Evolutionary conservation across 2,888 invertebrate species (phyloP), one percentile per base, ranked within the genome.

Genomic region (Drosophila subquinaria): DNA sequence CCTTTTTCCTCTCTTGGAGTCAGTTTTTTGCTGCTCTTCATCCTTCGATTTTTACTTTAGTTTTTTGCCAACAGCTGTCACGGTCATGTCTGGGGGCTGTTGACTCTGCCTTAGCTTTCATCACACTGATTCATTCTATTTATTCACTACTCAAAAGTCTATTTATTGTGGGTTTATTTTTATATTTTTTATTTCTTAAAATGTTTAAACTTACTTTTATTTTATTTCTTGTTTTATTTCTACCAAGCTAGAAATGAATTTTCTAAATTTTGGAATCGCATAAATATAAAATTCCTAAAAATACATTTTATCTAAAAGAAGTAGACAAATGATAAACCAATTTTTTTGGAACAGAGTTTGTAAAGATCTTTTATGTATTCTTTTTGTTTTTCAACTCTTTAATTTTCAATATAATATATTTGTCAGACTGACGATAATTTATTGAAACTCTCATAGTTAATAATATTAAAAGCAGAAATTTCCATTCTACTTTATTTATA

Each of bases 31-130:
- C 48, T 45, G 40, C 27, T 52, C 65, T 43, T 71, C 45, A 63
- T 65, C 63, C 80, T 69, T 72, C 77, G 73, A 73, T 76, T 79
- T 57, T 11, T 9, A 9, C 9, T 51, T n/a, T 36, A 38, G 17
- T 47, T 40, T 81, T 77, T 76, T 76, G 63, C 76, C 64, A 59
- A 60, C 65, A 69, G 55, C 73, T 85, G 82, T 82, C 87, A 78
- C 75, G 78, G 81, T 78, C 80, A 81, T 61, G 30, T 50, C 70
- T 68, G 73, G 30, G 56, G 53, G 74, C 77, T 71, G 50, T 85
- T 79, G 70, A 68, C 66, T 75, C 47, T 45, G 52, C 47, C 20
- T 9, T 35, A 30, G 35, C 13, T 1, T 38, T 23, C 10, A 4
- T 35, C 33, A 70, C 81, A 80, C 35, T 76, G 76, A 40, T 48